phyloP scores from a whole-genome alignment of 2,888 invertebrate species.

The Tholera decimalis region DNA sequence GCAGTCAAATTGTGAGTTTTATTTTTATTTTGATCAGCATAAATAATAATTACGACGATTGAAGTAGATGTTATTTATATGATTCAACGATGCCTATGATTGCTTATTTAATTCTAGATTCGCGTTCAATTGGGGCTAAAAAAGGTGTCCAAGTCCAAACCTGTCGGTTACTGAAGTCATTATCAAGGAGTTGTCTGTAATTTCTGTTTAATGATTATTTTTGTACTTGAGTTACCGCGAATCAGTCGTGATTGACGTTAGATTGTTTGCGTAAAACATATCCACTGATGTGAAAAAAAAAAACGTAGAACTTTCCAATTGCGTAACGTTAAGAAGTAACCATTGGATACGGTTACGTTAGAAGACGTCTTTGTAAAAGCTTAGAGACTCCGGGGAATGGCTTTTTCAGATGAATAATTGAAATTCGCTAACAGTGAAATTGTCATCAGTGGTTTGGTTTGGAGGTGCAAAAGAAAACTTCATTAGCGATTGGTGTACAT shows the following conservation, averaged over 20 bases:
- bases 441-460: background rate
- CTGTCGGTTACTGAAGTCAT: conserved; percentile 60
- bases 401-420: conserved; percentile 15
- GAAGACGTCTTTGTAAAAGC: conserved; percentile 30
- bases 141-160: conserved; percentile 40
- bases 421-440: background rate
- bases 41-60: too few species aligned
- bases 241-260: conserved; percentile 62
- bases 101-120: background rate
- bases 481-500: background rate
- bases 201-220: conserved; percentile 65
- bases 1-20: too few species aligned
- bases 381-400: conserved; percentile 22
- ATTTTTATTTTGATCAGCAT: too few species aligned
- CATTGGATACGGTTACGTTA: conserved; percentile 54
- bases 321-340: conserved; percentile 52
- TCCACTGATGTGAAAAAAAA: conserved; percentile 66
- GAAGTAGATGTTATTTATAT: too few species aligned
- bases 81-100: background rate
- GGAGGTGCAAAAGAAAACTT: background rate
- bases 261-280: conserved; percentile 69
- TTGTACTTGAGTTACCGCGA: conserved; percentile 54
- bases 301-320: conserved; percentile 64
- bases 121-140: background rate
- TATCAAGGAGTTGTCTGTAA: conserved; percentile 65